Base-by-base conservation (phyloP, 2,797 vertebrate genomes). In the Enteromius viviparus region DNA sequence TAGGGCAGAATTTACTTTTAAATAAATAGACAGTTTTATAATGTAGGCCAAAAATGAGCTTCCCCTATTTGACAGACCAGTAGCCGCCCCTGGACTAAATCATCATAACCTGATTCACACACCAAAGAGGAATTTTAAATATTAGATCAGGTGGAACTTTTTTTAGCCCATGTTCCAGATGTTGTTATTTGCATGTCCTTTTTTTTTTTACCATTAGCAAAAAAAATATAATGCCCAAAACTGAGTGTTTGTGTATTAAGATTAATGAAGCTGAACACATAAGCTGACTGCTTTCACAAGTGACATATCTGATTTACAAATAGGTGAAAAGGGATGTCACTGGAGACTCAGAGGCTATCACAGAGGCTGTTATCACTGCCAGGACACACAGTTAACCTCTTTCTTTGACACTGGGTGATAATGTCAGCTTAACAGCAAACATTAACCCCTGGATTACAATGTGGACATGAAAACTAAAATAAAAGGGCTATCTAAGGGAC, bases 231-330 rank as follows among this genome's bases (percentile, higher is more conserved):
- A 62, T 78, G 80, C 88, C 81, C 85, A 74, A 87, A 87, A 87
- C 87, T 64, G 85, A 87, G 79, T 47, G 86, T 76, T 87, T 89
- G 86, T 92, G 87, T 89, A 90, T 90, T 91, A 88, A 84, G 85
- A 89, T 89, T 94, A 93, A 93, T 91, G 91, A 93, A 90, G 83
- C 86, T 85, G 85, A 49, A 88, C 86, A 86, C 88, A 87, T 87
- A 87, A 82, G 86, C 88, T 80, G 77, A 86, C 81, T 85, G 86
- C 82, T 91, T 89, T 91, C 74, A 70, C 84, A 91, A 51, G 17
- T 76, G 90, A 89, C 92, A 91, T 87, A 85, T 82, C 81, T 84
- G 89, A 92, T 92, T 93, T 91, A 90, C 58, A 15, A 85, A 29
- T n/a, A 79, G 72, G 84, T 85, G 90, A 88, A 88, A 90, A 80